phyloP scores from a whole-genome alignment of 2,797 vertebrate species.

The Acrossocheilus fasciatus region DNA sequence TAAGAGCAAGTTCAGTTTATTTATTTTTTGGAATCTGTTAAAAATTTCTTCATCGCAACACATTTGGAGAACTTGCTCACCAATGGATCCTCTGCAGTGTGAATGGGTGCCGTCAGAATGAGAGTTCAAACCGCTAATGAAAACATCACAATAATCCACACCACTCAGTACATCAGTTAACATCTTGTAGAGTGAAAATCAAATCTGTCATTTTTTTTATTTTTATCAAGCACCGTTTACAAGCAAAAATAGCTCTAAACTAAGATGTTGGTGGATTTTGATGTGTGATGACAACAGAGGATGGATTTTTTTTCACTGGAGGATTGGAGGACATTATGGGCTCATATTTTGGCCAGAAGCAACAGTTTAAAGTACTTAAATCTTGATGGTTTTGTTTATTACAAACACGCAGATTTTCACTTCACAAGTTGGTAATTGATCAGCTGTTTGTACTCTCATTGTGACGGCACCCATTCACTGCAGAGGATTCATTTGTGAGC shows the following conservation, averaged over 20 bases:
- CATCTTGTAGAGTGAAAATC: not conserved
- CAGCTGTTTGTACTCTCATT: not conserved
- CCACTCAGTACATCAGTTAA: not conserved
- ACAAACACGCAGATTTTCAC: too few relatives aligned
- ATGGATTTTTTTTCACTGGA: too few relatives aligned
- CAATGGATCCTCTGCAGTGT: not conserved
- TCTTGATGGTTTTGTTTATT: too few relatives aligned
- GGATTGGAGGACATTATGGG: not conserved
- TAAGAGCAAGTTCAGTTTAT: not conserved
- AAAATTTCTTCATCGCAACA: not conserved
- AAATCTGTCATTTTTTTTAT: not conserved
- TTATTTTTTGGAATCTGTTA: not conserved
- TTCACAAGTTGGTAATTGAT: not conserved
- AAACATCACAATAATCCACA: not conserved
- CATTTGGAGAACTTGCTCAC: not conserved
- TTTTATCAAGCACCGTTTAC: not conserved
- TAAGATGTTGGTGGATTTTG: not conserved
- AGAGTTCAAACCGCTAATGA: not conserved
- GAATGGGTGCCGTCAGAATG: not conserved
- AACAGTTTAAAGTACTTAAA: not conserved
- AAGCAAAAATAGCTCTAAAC: not conserved
- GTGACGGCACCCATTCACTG: not conserved
- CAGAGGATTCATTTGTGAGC: not conserved
- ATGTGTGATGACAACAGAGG: too few relatives aligned
- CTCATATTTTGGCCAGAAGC: not conserved